Conservation (phyloP, 2,113 vertebrate genomes). For the Corythornis madagascariensis region DNA sequence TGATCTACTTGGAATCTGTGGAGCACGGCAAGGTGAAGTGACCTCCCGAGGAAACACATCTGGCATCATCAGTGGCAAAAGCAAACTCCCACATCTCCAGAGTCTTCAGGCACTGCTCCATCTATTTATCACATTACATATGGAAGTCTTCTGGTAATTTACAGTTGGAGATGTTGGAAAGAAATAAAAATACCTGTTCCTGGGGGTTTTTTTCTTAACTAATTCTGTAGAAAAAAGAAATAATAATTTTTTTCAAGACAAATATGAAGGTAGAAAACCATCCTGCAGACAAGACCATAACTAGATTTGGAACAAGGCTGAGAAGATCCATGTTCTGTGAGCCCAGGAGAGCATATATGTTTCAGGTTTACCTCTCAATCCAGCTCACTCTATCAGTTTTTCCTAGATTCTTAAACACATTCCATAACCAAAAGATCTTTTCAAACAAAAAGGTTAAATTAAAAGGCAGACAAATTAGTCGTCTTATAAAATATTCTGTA, state of each 20-base stretch:
- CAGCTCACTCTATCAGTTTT: neutral
- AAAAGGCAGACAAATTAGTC: neutral
- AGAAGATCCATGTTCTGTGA: neutral
- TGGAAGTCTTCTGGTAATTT: neutral
- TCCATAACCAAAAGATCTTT: neutral
- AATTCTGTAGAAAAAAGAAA: neutral
- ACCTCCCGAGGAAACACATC: neutral
- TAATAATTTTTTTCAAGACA: neutral
- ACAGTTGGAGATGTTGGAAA: neutral
- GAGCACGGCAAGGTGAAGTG: neutral
- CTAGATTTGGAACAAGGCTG: neutral
- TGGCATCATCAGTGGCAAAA: neutral
- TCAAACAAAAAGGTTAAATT: neutral
- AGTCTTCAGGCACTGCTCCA: neutral
- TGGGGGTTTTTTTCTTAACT: neutral
- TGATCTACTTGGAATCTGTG: neutral
- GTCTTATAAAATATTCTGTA: neutral
- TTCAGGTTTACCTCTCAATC: neutral
- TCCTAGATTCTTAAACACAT: neutral
- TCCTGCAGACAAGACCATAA: neutral
- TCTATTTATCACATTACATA: neutral
- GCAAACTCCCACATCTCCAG: neutral
- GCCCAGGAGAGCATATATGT: neutral
- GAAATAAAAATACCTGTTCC: neutral
- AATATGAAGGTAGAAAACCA: neutral